A percentile compares a stretch with the other conserved stretches of the same genome.
Conservation (phyloP, 1,140 invertebrate genomes). For the Leucophenga varia region DNA sequence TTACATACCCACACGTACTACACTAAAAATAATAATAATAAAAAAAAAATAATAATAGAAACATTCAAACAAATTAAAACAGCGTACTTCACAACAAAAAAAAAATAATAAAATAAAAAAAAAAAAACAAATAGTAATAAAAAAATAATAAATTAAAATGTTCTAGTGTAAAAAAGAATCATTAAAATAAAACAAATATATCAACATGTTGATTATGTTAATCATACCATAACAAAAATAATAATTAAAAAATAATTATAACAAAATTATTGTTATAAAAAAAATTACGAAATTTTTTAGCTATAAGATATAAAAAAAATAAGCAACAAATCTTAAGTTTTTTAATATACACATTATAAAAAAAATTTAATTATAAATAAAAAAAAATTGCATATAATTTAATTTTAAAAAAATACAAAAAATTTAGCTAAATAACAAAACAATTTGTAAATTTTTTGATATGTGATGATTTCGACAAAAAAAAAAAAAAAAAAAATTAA, state of each 20-base stretch:
- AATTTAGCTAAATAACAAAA: constrained; percentile 28
- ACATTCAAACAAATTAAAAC: constrained; percentile 13
- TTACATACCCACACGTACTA: constrained; percentile 48
- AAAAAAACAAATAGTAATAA: background rate
- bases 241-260: constrained; percentile 11
- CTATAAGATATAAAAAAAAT: constrained; percentile 17
- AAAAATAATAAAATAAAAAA: constrained; percentile 11
- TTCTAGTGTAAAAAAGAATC: background rate
- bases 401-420: constrained; percentile 13
- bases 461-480: constrained; percentile 51
- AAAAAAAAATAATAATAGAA: background rate
- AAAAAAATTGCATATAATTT: constrained; percentile 2
- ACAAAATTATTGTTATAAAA: constrained; percentile 5
- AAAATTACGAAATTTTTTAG: constrained; percentile 26
- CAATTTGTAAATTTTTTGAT: constrained; percentile 52
- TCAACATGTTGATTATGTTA: constrained; percentile 40
- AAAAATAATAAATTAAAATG: background rate
- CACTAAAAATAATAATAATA: constrained; percentile 9
- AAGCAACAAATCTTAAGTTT: no score
- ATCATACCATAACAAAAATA: constrained; percentile 20
- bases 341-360: no score
- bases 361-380: no score
- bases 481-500: no score
- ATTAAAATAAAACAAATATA: constrained; percentile 12
- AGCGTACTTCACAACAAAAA: no score